Percentiles rank a stretch among this genome's conserved stretches.
Conservation (phyloP, 2,888 invertebrate genomes). For the Sycophila texana region DNA sequence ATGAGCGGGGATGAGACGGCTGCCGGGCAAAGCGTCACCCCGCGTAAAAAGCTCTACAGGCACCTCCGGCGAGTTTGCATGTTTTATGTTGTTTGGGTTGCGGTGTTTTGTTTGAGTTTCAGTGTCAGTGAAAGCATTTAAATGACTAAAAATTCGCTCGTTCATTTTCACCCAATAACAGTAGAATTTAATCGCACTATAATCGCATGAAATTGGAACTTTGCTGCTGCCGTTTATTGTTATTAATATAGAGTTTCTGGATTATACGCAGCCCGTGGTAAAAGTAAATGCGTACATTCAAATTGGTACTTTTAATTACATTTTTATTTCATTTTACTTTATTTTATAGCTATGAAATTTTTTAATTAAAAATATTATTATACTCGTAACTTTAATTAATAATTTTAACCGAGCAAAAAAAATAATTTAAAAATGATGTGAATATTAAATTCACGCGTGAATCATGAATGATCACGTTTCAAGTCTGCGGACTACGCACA, state of each 20-base stretch:
- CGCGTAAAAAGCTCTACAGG: conserved; percentile 2
- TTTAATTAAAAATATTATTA: too few species aligned
- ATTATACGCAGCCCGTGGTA: too few species aligned
- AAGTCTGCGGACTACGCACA: background rate
- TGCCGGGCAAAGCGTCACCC: background rate
- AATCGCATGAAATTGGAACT: conserved; percentile 10
- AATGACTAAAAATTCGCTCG: conserved; percentile 31
- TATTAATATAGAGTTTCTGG: conserved; percentile 13
- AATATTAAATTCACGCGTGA: too few species aligned
- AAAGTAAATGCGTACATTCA: too few species aligned
- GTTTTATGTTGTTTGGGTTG: conserved; percentile 21
- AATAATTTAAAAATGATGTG: too few species aligned
- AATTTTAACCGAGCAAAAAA: too few species aligned
- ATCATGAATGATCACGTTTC: too few species aligned
- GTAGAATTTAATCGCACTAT: background rate
- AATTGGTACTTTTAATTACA: too few species aligned
- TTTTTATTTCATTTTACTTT: too few species aligned
- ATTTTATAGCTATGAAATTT: too few species aligned
- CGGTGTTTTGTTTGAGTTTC: background rate
- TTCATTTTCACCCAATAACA: conserved; percentile 34
- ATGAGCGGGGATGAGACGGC: conserved; percentile 7
- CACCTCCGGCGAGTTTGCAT: background rate
- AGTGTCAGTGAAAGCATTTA: conserved; percentile 24
- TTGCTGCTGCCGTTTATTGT: background rate
- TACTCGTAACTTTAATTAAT: too few species aligned